Base-by-base conservation (phyloP, 2,797 vertebrate genomes). In the Cyclopterus lumpus region DNA sequence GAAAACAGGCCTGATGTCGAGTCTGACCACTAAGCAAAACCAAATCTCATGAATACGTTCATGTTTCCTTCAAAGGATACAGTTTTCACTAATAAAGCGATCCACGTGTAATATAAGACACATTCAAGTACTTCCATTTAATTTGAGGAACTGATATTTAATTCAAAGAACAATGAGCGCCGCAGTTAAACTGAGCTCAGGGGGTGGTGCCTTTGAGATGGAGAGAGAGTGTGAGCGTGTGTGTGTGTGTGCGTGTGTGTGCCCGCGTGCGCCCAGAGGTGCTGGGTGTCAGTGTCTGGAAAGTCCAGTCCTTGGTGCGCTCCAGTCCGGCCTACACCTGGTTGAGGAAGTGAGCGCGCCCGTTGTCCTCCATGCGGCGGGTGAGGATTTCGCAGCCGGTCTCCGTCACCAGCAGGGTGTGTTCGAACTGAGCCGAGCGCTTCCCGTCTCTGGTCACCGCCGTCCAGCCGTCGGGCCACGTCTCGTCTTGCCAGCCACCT, bases 401-500 rank as follows among this genome's bases (percentile, higher is more conserved):
- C 83, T 99, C 98, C 0, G 97, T 99, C 88, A 99, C 97, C 88
- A 99, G 93, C 84, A 99, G 96, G 0, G 98, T 99, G 94, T 99
- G 98, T 84, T 99, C 98, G 26, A 99, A 99, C 93, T 99, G 98
- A 15, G 98, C 97, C 0, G 98, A 99, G n/a, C 98, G 96, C 85
- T 96, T 98, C 22, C 98, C 98, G 0, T 99, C 98, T 84, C 97
- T 93, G 1, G 98, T 99, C 72, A 99, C 98, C 0, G 98, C 98
- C 0, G 98, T 99, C 98, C 98, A 99, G 18, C 97, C 97, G 15
- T 99, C 98, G 0, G 98, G 98, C 98, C 98, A 99, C 1, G 98
- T 99, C 91, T 99, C 98, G 11, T 99, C 98, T 80, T 99, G 98
- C 98, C 98, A 99, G 24, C 97, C 98, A 66, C 98, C 98, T 99